A percentile compares a stretch with the other conserved stretches of the same genome.
Evolutionary conservation across 2,113 vertebrate species (phyloP).

Genomic region (Actenoides hombroni): DNA sequence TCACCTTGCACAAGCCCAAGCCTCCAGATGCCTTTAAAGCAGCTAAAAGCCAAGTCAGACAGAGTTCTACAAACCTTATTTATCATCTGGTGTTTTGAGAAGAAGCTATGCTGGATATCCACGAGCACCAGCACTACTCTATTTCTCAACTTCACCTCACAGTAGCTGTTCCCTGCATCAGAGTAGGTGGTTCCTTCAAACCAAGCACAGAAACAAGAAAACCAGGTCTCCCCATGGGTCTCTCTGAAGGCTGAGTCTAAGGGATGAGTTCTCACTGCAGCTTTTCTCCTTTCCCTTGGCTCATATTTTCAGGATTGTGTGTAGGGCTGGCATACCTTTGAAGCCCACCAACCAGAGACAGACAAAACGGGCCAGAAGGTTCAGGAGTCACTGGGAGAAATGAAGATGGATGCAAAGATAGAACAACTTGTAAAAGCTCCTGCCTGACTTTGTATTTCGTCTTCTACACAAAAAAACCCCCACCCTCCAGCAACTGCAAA

Average conservation of each 20-base stretch:
- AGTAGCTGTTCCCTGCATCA: rapidly evolving
- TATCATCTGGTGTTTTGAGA: background rate
- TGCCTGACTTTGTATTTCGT: background rate
- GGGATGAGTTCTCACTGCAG: background rate
- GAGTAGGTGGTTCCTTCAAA: background rate
- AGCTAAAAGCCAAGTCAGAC: background rate
- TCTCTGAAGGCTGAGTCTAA: background rate
- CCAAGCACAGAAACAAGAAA: background rate
- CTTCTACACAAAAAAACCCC: background rate
- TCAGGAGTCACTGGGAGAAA: background rate
- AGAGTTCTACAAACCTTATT: background rate
- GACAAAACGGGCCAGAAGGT: background rate
- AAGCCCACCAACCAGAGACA: background rate
- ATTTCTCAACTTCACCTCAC: background rate
- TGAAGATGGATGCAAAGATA: background rate
- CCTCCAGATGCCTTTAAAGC: background rate
- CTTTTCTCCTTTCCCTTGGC: background rate
- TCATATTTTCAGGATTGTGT: background rate
- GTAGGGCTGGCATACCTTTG: background rate
- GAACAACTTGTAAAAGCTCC: background rate
- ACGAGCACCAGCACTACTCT: rapidly evolving
- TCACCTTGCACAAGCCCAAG: background rate
- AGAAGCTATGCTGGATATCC: background rate
- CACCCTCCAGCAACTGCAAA: background rate
- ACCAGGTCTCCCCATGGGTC: too few species aligned